Evolutionary conservation across 1,140 invertebrate species (phyloP), one percentile per base, ranked within the genome.

Genomic region (Hypsibius dujardini): DNA sequence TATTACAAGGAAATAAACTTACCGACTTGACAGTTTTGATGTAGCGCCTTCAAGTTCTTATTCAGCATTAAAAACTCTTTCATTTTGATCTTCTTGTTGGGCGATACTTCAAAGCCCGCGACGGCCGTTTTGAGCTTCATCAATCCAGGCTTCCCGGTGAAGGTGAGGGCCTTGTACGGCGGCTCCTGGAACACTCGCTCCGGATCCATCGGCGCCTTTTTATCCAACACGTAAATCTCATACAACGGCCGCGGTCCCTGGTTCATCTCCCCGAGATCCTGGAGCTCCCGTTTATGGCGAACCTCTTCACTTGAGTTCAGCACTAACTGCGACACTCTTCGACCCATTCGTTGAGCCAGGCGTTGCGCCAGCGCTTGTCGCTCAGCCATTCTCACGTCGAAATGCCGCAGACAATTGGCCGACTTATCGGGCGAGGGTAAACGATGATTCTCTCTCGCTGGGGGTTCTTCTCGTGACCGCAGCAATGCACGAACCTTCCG

Each of bases 321-420:
- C 50, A n/a, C 50, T n/a, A 56, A 56, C 50, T 56, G 7, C 50
- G 50, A 56, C 50, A 56, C 50, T n/a, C 50, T 56, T 56, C 50
- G 50, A 56, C n/a, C 50, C 7, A 56, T 7, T n/a, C n/a, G 7
- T 7, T 7, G 7, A 56, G 50, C 50, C 50, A 56, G 50, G n/a
- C 50, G 50, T n/a, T 56, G 7, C 7, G 50, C n/a, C 7, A 56
- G 7, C 7, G 50, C 7, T n/a, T 56, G 7, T 7, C 50, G 50
- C n/a, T 56, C 50, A 7, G 7, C 50, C 50, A 56, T 56, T n/a
- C n/a, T 56, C 7, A 7, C 7, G 7, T 56, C 7, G n/a, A 56
- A 56, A n/a, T 56, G 7, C n/a, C n/a, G 7, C 50, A 56, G n/a
- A 56, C 50, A 56, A n/a, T n/a, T 7, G 50, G 50, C n/a, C 50